Conservation (phyloP, 2,888 invertebrate species). For the Scaptomyza cyrtandrae region DNA sequence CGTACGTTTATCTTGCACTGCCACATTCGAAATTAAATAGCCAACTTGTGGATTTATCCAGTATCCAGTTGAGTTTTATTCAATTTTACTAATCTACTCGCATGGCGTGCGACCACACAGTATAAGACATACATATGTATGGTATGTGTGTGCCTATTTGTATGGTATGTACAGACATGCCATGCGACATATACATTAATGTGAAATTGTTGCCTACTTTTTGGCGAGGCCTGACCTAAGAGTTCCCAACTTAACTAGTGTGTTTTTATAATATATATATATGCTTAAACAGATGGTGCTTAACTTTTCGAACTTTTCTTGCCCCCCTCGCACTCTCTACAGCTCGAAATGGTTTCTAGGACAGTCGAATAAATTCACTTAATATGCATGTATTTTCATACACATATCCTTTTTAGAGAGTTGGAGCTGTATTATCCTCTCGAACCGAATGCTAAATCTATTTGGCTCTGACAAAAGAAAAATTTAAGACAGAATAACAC, state of each 20-base stretch:
- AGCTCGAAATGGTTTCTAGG: not conserved
- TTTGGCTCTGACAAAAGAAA: not conserved
- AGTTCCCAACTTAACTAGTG: not conserved
- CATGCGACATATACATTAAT: not conserved
- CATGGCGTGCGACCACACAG: not conserved
- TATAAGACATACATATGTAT: not conserved
- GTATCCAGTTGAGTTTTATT: constrained; percentile 41
- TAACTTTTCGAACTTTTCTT: too few relatives aligned
- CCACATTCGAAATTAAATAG: constrained; percentile 30
- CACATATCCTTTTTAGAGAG: not conserved
- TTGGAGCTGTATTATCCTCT: not conserved
- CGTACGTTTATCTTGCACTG: constrained; percentile 22
- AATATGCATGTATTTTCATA: constrained; percentile 8
- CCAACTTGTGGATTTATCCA: constrained; percentile 45
- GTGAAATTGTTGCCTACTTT: not conserved
- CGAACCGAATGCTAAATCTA: not conserved
- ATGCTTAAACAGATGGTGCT: too few relatives aligned
- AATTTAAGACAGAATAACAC: not conserved
- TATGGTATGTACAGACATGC: not conserved
- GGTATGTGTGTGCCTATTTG: not conserved
- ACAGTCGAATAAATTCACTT: not conserved
- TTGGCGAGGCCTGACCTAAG: not conserved
- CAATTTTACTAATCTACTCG: constrained; percentile 47
- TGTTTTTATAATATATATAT: too few relatives aligned
- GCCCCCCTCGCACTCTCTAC: not conserved